These are phyloP conservation scores for Selene dorsalis DNA, from an alignment of 2,797 vertebrate species.

Conservation along the genomic window DNA sequence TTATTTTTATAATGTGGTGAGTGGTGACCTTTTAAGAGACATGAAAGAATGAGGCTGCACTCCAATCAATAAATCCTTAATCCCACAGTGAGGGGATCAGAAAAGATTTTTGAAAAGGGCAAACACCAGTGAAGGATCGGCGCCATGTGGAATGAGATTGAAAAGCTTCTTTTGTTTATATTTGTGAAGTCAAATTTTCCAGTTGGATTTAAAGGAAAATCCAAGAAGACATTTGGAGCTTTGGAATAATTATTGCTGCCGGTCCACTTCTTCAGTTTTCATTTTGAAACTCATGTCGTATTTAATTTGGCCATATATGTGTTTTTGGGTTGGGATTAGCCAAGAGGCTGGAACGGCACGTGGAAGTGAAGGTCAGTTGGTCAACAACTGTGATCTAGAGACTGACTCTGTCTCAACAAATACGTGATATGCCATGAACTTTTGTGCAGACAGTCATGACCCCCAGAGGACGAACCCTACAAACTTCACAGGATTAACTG, in stretches of 20 bases:
- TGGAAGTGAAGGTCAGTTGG: not conserved
- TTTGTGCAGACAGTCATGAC: not conserved
- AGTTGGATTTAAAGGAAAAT: constrained; percentile 43
- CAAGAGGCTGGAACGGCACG: no score
- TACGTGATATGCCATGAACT: not conserved
- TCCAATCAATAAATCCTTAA: constrained; percentile 72
- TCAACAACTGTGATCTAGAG: not conserved
- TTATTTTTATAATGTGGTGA: constrained; percentile 63
- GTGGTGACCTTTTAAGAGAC: constrained; percentile 67
- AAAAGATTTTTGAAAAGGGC: constrained; percentile 58
- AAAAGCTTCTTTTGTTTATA: constrained; percentile 53
- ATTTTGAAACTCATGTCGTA: constrained; percentile 25
- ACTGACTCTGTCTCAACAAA: not conserved
- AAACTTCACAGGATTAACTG: not conserved
- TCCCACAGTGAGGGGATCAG: constrained; percentile 53
- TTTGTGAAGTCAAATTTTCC: constrained; percentile 48
- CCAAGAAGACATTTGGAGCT: constrained; percentile 24
- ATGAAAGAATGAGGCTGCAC: constrained; percentile 57
- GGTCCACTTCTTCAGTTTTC: not conserved
- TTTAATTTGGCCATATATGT: constrained; percentile 12
- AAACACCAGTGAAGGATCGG: constrained; percentile 36
- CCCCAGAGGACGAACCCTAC: not conserved
- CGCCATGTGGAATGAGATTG: constrained; percentile 19
- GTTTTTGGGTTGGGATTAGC: constrained; percentile 25
- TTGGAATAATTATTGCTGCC: constrained; percentile 6